Evolutionary conservation across 2,113 vertebrate genomes (phyloP), one percentile per base, ranked within the genome.

Genomic region (Saccopteryx leptura): DNA sequence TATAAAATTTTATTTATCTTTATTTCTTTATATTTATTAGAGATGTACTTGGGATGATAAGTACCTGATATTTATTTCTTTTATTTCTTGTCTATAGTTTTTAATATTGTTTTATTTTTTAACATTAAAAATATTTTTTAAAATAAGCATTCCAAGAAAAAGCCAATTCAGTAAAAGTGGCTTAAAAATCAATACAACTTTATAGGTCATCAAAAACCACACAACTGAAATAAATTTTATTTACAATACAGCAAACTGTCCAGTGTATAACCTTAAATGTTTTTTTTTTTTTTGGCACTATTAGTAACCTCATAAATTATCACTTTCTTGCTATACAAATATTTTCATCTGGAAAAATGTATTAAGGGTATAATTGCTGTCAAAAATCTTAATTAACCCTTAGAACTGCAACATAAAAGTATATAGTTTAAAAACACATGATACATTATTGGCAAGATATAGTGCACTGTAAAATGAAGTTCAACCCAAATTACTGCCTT

Each of bases 51-150:
- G 3, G 46, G 15, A 56, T 84, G 28, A 68, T 71, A 17, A 1
- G 92, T 76, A 10, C 7, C 21, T 81, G 14, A 60, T 66, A 11
- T 84, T 94, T 71, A 56, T 46, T 84, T 56, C 48, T 81, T 50
- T 1, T 61, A 33, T 58, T 31, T 75, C 9, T 56, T 87, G 1
- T 71, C 14, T 93, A 4, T 72, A 78, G 50, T 56, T 69, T 86
- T 93, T 65, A 75, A 79, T 91, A 91, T 65, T 54, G 7, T 39
- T 95, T 90, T 24, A 87, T 78, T 72, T 92, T 79, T 95, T 76
- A 82, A 48, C 39, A 84, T 54, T 68, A 54, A 66, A 94, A 86
- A 56, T 61, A 72, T 63, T 83, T 92, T 94, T 24, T 87, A 87
- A 95, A 96, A 56, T 84, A 84, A 28, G 5, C 4, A 50, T 72